These are phyloP conservation scores for Monodelphis domestica DNA, from an alignment of 2,797 vertebrate species.

Conservation along the genomic window DNA sequence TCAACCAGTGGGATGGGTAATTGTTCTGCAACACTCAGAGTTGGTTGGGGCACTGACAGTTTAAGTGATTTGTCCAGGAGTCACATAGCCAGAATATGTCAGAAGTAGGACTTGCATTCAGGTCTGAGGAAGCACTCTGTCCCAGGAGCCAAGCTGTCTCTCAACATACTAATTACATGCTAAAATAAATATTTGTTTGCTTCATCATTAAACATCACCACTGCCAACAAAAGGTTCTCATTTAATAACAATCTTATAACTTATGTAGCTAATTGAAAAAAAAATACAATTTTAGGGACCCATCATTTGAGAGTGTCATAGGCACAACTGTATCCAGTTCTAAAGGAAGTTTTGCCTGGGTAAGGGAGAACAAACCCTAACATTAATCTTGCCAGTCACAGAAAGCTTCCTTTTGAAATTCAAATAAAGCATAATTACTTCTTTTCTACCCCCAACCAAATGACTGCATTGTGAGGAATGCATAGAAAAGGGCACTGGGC, in stretches of 20 bases:
- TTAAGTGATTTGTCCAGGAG: too few relatives aligned
- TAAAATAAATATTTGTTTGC: background rate
- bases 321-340: slow-evolving; percentile 34
- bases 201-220: background rate
- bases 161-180: background rate
- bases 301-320: slow-evolving; percentile 37
- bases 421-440: slow-evolving; percentile 60
- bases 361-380: slow-evolving; percentile 34
- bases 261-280: slow-evolving; percentile 16
- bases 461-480: slow-evolving; percentile 71
- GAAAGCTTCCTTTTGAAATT: slow-evolving; percentile 71
- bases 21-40: background rate
- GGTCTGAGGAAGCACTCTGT: background rate
- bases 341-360: slow-evolving; percentile 40
- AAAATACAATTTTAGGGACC: slow-evolving; percentile 19
- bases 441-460: slow-evolving; percentile 67
- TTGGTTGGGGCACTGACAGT: background rate
- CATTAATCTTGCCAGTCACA: slow-evolving; percentile 63
- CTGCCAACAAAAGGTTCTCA: slow-evolving; percentile 43
- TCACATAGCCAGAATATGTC: too few relatives aligned
- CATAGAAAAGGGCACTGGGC: slow-evolving; percentile 65
- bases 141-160: background rate
- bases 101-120: too few relatives aligned
- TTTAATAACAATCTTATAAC: slow-evolving; percentile 41
- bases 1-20: background rate